These are phyloP conservation scores for Pseudomyrmex concolor DNA, from an alignment of 1,140 invertebrate species.

Conservation along the genomic window DNA sequence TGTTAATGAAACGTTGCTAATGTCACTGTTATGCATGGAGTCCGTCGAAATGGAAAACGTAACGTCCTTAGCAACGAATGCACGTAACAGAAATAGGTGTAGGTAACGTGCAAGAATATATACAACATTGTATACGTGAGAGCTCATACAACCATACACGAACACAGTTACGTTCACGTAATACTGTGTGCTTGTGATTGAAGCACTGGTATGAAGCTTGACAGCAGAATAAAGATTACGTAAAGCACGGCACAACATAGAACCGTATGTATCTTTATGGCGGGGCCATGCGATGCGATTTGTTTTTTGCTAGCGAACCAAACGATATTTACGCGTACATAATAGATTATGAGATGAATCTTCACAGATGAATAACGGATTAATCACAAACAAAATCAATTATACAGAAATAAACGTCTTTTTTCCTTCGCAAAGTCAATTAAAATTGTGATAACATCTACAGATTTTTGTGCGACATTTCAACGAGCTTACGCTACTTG, in stretches of 20 bases:
- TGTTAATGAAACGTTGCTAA: conserved; percentile 64
- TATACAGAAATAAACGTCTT: not conserved
- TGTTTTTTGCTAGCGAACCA: not conserved
- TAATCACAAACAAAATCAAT: not conserved
- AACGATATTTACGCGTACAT: conserved; percentile 5
- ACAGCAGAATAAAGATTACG: conserved; percentile 39
- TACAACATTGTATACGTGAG: not conserved
- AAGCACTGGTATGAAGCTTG: conserved; percentile 29
- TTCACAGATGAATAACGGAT: conserved; percentile 8
- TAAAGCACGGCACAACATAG: conserved; percentile 3
- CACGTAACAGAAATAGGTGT: not conserved
- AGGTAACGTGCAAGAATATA: not conserved
- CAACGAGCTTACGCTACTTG: not conserved
- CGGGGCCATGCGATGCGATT: not conserved
- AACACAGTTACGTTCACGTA: conserved; percentile 42
- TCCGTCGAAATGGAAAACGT: conserved; percentile 53
- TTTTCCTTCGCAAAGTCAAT: not conserved
- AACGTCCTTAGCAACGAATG: conserved; percentile 32
- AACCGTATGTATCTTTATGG: not conserved
- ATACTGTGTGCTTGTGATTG: conserved; percentile 30
- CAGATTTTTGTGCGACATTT: not conserved
- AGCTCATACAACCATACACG: not conserved
- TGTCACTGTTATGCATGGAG: conserved; percentile 39
- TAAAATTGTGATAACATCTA: not conserved
- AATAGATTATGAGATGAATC: not conserved